Evolutionary conservation across 2,888 invertebrate species (phyloP).

Genomic region (Xestoiulus laeticollis): DNA sequence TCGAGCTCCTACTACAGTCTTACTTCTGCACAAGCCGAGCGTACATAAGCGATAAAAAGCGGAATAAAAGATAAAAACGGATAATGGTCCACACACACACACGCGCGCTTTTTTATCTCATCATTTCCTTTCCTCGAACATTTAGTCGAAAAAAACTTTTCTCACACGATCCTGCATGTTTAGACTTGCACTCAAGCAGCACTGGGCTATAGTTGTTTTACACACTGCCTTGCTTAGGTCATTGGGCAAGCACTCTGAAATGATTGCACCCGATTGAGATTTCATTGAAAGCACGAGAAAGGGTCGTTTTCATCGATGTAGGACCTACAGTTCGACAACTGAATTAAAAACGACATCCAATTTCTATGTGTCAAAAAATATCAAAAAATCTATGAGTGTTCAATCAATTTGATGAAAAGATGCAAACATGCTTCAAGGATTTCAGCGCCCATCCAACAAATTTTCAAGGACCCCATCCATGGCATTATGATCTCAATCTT

Average conservation of each 20-base stretch:
- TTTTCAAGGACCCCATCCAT: too few relatives aligned
- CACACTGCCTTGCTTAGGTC: not conserved
- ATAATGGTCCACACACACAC: slow-evolving; percentile 41
- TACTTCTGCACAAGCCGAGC: slow-evolving; percentile 2
- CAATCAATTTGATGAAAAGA: too few relatives aligned
- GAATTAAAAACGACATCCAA: not conserved
- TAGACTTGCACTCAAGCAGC: not conserved
- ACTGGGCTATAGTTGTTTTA: not conserved
- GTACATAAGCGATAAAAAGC: slow-evolving; percentile 47
- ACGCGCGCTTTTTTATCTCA: not conserved
- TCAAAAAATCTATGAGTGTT: too few relatives aligned
- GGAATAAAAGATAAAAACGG: slow-evolving; percentile 47
- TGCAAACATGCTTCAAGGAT: too few relatives aligned
- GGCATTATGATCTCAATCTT: too few relatives aligned
- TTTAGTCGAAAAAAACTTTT: not conserved
- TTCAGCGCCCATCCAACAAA: too few relatives aligned
- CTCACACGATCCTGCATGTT: not conserved
- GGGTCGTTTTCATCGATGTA: not conserved
- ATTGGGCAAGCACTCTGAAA: not conserved
- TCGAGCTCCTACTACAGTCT: not conserved
- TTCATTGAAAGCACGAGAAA: not conserved
- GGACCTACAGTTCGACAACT: not conserved
- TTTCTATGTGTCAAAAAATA: too few relatives aligned
- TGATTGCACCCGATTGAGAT: not conserved
- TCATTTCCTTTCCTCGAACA: slow-evolving; percentile 5